Base-by-base conservation (phyloP, 2,113 vertebrate species). In the Hymenochirus boettgeri region DNA sequence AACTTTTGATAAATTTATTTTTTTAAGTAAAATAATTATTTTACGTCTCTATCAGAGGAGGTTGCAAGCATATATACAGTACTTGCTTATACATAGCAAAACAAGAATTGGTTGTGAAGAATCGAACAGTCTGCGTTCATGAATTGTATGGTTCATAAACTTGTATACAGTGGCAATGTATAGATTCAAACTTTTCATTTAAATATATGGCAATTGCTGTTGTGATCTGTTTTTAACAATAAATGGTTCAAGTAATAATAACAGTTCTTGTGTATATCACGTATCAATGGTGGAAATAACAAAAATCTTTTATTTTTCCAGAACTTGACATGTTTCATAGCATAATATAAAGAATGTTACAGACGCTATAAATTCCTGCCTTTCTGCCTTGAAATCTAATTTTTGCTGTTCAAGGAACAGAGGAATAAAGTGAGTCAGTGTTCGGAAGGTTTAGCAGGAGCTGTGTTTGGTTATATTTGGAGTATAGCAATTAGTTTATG, bases 331-430 rank as follows among this genome's bases (percentile, higher is more conserved):
- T 69, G 65, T 60, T 69, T 69, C 65, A 69, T 69, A 52, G 57
- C 65, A 45, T 53, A 69, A 53, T 69, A 69, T 69, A 69, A 69
- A 53, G 65, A 53, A 69, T 59, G 53, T 69, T 69, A 69, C 65
- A 69, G 35, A 57, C 33, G 57, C 35, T 53, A 60, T 69, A 69
- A 53, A 69, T 69, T 69, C 60, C 33, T 53, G 65, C 65, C 58
- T 35, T 25, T 29, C 55, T 60, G 65, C 65, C 65, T 69, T 69
- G 57, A 59, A 69, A 66, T 66, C 55, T 52, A 66, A 66, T 66
- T 58, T 66, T 58, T 66, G 29, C 54, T 66, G 22, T 52, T 66
- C 64, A 58, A 60, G 56, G 56, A 53, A 33, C 56, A 60, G 56
- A 45, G 24, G 60, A 69, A 60, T 58, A 60, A 69, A 69, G 13